A percentile compares a stretch with the other conserved stretches of the same genome.
Conservation (phyloP, 1,140 invertebrate genomes). For the Paracyclopina nana region DNA sequence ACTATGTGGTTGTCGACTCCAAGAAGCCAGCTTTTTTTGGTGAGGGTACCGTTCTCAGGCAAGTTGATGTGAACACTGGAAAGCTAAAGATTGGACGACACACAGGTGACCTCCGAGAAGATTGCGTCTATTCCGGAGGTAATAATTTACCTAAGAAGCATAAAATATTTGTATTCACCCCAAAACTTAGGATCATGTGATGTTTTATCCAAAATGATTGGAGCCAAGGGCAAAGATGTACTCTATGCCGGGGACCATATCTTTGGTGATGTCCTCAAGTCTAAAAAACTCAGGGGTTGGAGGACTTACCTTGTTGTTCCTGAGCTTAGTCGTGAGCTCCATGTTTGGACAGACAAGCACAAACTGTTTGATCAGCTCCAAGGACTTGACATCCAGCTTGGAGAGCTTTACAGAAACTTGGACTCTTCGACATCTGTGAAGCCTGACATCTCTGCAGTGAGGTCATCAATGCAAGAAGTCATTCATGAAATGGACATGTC, state of each 20-base stretch:
- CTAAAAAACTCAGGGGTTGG: constrained; percentile 96
- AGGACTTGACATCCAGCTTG: constrained; percentile 66
- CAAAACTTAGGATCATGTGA: constrained; percentile 89
- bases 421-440: constrained; percentile 83
- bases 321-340: constrained; percentile 84
- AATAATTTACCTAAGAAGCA: too few relatives aligned
- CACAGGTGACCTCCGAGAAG: constrained; percentile 60
- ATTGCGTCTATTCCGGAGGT: constrained; percentile 43
- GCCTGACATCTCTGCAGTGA: constrained; percentile 75
- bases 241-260: constrained; percentile 98
- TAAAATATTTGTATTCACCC: too few relatives aligned
- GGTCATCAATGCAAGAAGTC: constrained; percentile 65
- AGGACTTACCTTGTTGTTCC: constrained; percentile 94
- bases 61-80: constrained; percentile 76
- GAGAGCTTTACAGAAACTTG: constrained; percentile 87
- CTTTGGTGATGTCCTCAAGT: constrained; percentile 94
- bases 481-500: constrained; percentile 96
- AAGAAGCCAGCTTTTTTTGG: constrained; percentile 90
- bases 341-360: constrained; percentile 95
- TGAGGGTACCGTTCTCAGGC: constrained; percentile 87
- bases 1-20: constrained; percentile 91
- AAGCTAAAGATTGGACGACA: constrained; percentile 60
- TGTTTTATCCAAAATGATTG: constrained; percentile 87
- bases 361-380: constrained; percentile 78
- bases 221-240: constrained; percentile 92